These are phyloP conservation scores for Myotis brandtii DNA, from an alignment of 2,113 vertebrate genomes.

Conservation along the genomic window DNA sequence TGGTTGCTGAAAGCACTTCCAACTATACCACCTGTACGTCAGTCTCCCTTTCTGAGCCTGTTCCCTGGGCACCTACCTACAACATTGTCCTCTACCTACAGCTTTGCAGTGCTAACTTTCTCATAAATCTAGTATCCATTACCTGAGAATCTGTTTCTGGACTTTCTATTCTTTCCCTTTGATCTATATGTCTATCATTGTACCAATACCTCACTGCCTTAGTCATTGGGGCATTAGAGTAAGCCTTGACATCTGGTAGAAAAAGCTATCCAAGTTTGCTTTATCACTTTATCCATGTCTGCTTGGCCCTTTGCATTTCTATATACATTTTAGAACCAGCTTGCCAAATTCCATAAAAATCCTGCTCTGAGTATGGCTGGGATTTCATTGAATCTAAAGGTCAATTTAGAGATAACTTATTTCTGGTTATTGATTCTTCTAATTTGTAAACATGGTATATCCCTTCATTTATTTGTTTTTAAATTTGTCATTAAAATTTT, in stretches of 20 bases:
- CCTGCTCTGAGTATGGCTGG: neutral
- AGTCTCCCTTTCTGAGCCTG: neutral
- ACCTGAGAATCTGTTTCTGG: neutral
- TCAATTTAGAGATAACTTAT: neutral
- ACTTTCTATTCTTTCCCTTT: neutral
- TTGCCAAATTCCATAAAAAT: neutral
- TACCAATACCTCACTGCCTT: neutral
- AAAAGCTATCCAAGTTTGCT: neutral
- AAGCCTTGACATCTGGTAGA: neutral
- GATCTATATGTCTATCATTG: neutral
- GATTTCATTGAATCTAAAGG: neutral
- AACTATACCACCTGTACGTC: neutral
- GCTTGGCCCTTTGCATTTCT: neutral
- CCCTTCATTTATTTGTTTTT: neutral
- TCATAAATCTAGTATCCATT: neutral
- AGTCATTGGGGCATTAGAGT: neutral
- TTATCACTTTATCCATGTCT: neutral
- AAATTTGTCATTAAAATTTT: neutral
- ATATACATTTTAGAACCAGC: slow-evolving; percentile 3
- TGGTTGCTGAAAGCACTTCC: neutral
- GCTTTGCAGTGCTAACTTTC: neutral
- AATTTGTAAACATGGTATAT: neutral
- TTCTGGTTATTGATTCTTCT: neutral
- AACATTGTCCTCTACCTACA: neutral
- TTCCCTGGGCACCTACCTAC: neutral